Percentiles rank a stretch among this genome's conserved stretches.
phyloP scores from a whole-genome alignment of 2,888 invertebrate species.

The Eustalomyia histrio region DNA sequence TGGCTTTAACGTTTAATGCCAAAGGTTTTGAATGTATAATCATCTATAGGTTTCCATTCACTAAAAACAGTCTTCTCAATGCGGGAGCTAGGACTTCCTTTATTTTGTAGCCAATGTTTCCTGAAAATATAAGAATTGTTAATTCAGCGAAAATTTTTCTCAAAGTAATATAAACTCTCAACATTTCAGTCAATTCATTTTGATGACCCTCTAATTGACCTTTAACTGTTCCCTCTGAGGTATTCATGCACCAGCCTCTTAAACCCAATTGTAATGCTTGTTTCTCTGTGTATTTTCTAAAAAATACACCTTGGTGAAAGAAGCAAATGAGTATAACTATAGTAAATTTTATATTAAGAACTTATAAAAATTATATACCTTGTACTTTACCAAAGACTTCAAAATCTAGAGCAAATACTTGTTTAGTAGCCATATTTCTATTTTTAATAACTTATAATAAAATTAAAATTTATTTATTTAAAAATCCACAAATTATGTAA shows the following conservation, averaged over 20 bases:
- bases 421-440: conserved; percentile 41
- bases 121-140: conserved; percentile 27
- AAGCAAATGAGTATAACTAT: not conserved
- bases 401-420: conserved; percentile 70
- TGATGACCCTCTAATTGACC: conserved; percentile 83
- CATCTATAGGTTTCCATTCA: conserved; percentile 82
- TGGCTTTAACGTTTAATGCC: conserved; percentile 77
- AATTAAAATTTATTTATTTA: too few species aligned
- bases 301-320: conserved; percentile 74
- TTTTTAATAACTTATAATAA: not conserved
- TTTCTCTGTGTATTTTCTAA: conserved; percentile 82
- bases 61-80: conserved; percentile 87
- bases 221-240: conserved; percentile 82
- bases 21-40: conserved; percentile 81
- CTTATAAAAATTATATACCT: conserved; percentile 68
- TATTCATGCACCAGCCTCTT: conserved; percentile 86
- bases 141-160: conserved; percentile 2
- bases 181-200: conserved; percentile 82
- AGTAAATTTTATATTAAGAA: not conserved
- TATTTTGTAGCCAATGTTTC: conserved; percentile 66
- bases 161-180: not conserved
- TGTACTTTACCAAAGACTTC: conserved; percentile 76
- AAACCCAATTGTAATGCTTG: conserved; percentile 82
- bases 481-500: too few species aligned
- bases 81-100: conserved; percentile 81